phyloP scores from a whole-genome alignment of 1,140 invertebrate genomes.

The Neodiprion virginianus region DNA sequence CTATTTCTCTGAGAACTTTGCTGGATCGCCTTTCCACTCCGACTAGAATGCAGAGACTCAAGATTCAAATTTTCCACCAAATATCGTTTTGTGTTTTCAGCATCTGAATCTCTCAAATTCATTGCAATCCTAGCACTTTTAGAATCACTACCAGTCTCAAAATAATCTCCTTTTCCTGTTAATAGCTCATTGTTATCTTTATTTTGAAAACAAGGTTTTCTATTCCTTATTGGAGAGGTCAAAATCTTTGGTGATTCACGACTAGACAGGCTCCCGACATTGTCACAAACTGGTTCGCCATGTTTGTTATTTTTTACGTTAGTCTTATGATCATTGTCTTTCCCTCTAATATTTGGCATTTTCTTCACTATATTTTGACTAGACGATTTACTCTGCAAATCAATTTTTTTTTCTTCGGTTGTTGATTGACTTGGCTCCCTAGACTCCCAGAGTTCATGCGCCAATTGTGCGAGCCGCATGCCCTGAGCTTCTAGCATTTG shows the following conservation, averaged over 20 bases:
- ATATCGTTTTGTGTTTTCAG: background rate
- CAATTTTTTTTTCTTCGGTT: background rate
- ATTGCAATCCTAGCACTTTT: background rate
- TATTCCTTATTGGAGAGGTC: background rate
- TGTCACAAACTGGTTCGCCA: slow-evolving; percentile 12
- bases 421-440: background rate
- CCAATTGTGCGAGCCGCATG: slow-evolving; percentile 51
- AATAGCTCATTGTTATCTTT: background rate
- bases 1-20: background rate
- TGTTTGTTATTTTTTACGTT: background rate
- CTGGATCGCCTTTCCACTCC: background rate
- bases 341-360: background rate
- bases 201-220: background rate
- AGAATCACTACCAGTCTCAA: background rate
- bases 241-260: slow-evolving; percentile 21
- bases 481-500: slow-evolving; percentile 47
- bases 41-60: background rate
- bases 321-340: background rate
- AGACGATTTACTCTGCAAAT: background rate
- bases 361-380: background rate
- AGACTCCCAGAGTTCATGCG: background rate
- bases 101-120: background rate
- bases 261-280: slow-evolving; percentile 33
- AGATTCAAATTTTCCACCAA: background rate
- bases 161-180: background rate